These are phyloP conservation scores for Scelioninae gen. 1 DNA, from an alignment of 2,888 invertebrate species.

Conservation along the genomic window DNA sequence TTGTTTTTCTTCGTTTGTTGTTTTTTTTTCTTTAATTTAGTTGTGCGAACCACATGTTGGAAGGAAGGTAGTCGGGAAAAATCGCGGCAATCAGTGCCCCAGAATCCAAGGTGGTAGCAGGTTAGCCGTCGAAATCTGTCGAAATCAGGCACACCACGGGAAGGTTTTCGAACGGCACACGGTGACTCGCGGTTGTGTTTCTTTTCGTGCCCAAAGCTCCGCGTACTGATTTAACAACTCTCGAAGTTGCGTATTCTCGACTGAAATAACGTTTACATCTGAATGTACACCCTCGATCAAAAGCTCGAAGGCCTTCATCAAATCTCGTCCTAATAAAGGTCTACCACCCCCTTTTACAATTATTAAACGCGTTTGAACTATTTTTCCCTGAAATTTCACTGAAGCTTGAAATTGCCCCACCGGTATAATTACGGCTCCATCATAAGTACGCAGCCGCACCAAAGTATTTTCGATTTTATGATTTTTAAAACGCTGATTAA, in stretches of 20 bases:
- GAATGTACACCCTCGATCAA: constrained; percentile 10
- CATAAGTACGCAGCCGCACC: constrained; percentile 54
- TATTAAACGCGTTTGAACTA: constrained; percentile 32
- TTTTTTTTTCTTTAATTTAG: too few relatives aligned
- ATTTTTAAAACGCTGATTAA: constrained; percentile 13
- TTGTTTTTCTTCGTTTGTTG: too few relatives aligned
- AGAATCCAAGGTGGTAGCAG: too few relatives aligned
- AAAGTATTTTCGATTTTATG: constrained; percentile 16
- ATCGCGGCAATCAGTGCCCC: too few relatives aligned
- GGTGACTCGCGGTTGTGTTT: too few relatives aligned
- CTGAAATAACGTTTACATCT: not conserved
- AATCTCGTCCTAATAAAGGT: constrained; percentile 63
- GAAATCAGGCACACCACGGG: too few relatives aligned
- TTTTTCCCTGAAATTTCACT: constrained; percentile 26
- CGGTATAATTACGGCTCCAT: constrained; percentile 49
- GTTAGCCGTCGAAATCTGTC: too few relatives aligned
- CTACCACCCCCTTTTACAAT: constrained; percentile 52
- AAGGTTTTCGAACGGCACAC: too few relatives aligned
- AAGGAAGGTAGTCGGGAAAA: too few relatives aligned
- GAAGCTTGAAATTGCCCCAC: constrained; percentile 60
- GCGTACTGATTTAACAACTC: constrained; percentile 8
- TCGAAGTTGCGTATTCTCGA: not conserved
- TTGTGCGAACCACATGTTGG: too few relatives aligned
- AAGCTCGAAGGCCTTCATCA: constrained; percentile 54
- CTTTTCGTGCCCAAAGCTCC: too few relatives aligned